Evolutionary conservation across 2,888 invertebrate genomes (phyloP), one percentile per base, ranked within the genome.

Genomic region (Hydropsyche betteni): DNA sequence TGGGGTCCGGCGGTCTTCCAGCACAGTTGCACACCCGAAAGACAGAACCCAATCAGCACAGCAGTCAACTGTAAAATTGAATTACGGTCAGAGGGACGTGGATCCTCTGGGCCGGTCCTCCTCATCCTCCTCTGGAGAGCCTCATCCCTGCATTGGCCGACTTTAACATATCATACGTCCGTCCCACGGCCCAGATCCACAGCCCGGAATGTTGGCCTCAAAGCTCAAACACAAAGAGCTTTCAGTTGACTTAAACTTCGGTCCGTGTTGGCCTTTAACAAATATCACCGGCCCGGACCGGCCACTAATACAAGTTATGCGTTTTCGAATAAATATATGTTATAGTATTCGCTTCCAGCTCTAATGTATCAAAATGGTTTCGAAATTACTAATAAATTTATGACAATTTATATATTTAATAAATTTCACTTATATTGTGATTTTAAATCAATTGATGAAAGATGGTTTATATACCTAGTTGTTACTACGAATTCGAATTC

Each of bases 191-290:
- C 69, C 38, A 53, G 24, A 58, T 69, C 69, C 24, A 69, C 10
- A 14, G 24, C 53, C 44, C 68, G 33, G 44, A 61, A 38, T 58
- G 72, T 55, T 72, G 72, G 72, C 72, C 72, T 72, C 72, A 72
- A 72, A 72, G 72, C 72, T 72, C 72, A 72, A 72, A 72, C 72
- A 72, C 72, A 72, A 72, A 72, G 72, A 72, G 72, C 72, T 72
- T 58, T 72, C 61, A 61, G 72, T 72, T 72, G 72, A 72, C 72
- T 72, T 72, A 72, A 72, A 72, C 72, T 72, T 72, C 38, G 14
- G 34, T 52, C 53, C 51, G 44, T 72, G 72, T 72, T 72, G 72
- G 72, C 58, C 72, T 72, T 72, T 58, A 72, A 44, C 58, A 72
- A 72, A 72, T 72, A 72, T 72, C 72, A 50, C 72, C 72, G 72